A percentile compares a stretch with the other conserved stretches of the same genome.
Evolutionary conservation across 2,113 vertebrate species (phyloP).

Genomic region (Myotis brandtii): DNA sequence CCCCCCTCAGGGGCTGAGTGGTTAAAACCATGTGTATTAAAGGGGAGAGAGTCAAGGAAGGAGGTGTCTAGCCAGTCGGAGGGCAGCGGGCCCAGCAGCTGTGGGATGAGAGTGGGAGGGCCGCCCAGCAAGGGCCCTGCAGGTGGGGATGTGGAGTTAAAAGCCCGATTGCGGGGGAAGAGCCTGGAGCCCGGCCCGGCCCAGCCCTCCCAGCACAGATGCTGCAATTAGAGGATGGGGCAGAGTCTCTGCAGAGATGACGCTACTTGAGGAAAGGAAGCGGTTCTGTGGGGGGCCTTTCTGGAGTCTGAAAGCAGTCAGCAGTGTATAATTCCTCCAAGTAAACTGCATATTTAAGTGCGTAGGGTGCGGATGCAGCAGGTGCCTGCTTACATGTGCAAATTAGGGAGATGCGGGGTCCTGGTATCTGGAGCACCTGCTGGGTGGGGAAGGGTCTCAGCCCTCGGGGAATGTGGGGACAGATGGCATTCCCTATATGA

Average conservation of each 20-base stretch:
- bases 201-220: conserved; percentile 24
- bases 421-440: background rate
- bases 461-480: background rate
- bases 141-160: background rate
- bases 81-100: accelerated
- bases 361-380: background rate
- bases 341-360: conserved; percentile 64
- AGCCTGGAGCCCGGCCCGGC: background rate
- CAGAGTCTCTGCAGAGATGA: conserved; percentile 57
- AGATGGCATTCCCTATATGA: background rate
- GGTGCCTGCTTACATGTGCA: accelerated
- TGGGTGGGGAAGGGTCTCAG: background rate
- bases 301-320: conserved; percentile 63
- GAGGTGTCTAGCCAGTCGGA: background rate
- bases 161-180: background rate
- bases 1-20: background rate
- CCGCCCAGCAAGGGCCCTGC: background rate
- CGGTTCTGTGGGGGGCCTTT: conserved; percentile 65
- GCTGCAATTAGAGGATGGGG: conserved; percentile 64
- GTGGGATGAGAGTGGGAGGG: background rate
- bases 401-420: background rate
- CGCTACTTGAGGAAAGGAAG: conserved; percentile 64
- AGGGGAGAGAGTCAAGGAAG: background rate
- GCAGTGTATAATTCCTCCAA: conserved; percentile 70
- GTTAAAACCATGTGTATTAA: accelerated